Percentiles rank a stretch among this genome's conserved stretches.
phyloP scores from a whole-genome alignment of 2,888 invertebrate species.

The Helicoverpa assulta region DNA sequence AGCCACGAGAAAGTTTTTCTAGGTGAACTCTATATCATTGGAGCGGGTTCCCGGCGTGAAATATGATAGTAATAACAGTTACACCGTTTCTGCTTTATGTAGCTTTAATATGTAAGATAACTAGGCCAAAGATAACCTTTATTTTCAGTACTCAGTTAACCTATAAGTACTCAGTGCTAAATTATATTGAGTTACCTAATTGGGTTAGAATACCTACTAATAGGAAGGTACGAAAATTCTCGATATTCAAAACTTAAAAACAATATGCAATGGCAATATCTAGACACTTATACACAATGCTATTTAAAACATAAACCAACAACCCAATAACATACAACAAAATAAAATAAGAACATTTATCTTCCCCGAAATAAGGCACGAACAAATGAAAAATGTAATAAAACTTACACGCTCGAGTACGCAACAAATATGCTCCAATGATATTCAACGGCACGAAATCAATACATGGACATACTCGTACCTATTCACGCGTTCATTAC shows the following conservation, averaged over 20 bases:
- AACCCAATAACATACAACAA: not conserved
- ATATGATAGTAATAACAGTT: conserved; percentile 9
- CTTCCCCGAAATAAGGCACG: not conserved
- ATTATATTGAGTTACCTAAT: too few relatives aligned
- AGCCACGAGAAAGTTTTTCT: conserved; percentile 6
- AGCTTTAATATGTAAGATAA: not conserved
- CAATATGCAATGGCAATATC: too few relatives aligned
- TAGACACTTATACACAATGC: too few relatives aligned
- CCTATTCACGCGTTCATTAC: conserved; percentile 32
- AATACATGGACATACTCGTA: conserved; percentile 27
- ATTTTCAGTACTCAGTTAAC: not conserved
- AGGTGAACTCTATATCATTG: not conserved
- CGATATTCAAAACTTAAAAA: too few relatives aligned
- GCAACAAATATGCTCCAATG: conserved; percentile 17
- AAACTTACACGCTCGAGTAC: conserved; percentile 17
- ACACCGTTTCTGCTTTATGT: not conserved
- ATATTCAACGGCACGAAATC: conserved; percentile 37
- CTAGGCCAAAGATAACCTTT: too few relatives aligned
- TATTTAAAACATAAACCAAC: too few relatives aligned
- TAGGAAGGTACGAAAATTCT: too few relatives aligned
- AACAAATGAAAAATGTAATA: conserved; percentile 37
- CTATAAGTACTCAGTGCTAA: too few relatives aligned
- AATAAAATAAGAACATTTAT: not conserved
- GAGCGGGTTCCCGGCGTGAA: not conserved
- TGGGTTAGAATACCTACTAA: too few relatives aligned